These are phyloP conservation scores for Toxonevra muliebris DNA, from an alignment of 2,888 invertebrate genomes.

Conservation along the genomic window DNA sequence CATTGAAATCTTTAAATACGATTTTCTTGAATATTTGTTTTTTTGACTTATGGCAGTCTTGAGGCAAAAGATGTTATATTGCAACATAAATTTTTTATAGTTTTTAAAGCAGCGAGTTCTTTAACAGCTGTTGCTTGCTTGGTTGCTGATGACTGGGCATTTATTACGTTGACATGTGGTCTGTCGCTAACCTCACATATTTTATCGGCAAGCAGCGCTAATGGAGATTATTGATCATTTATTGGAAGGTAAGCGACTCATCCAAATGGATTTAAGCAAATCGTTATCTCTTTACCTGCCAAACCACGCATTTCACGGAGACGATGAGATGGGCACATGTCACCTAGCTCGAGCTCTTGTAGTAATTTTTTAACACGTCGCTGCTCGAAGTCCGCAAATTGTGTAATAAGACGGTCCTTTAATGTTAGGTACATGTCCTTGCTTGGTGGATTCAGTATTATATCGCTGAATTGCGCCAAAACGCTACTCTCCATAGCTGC, in stretches of 20 bases:
- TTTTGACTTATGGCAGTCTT: too few species aligned
- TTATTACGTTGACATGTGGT: constrained; percentile 3
- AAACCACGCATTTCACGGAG: constrained; percentile 38
- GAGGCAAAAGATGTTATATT: too few species aligned
- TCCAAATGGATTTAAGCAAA: constrained; percentile 40
- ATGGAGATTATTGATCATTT: constrained; percentile 27
- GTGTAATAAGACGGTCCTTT: constrained; percentile 34
- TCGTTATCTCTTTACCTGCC: constrained; percentile 37
- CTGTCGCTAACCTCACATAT: constrained; percentile 36
- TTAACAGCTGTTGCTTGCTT: too few species aligned
- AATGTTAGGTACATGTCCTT: constrained; percentile 25
- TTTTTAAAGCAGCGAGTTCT: too few species aligned
- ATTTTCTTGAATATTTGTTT: too few species aligned
- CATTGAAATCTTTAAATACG: too few species aligned
- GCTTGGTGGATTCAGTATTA: constrained; percentile 39
- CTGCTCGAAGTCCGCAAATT: constrained; percentile 44
- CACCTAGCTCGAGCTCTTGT: too few species aligned
- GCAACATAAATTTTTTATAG: too few species aligned
- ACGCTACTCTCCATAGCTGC: too few species aligned
- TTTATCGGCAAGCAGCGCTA: constrained; percentile 36
- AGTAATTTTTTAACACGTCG: constrained; percentile 38
- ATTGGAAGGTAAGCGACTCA: constrained; percentile 41
- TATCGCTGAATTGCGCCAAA: constrained; percentile 45
- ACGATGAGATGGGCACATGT: constrained; percentile 44
- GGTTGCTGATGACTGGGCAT: too few species aligned